Evolutionary conservation across 2,797 vertebrate species (phyloP).

Genomic region (Podargus strigoides): DNA sequence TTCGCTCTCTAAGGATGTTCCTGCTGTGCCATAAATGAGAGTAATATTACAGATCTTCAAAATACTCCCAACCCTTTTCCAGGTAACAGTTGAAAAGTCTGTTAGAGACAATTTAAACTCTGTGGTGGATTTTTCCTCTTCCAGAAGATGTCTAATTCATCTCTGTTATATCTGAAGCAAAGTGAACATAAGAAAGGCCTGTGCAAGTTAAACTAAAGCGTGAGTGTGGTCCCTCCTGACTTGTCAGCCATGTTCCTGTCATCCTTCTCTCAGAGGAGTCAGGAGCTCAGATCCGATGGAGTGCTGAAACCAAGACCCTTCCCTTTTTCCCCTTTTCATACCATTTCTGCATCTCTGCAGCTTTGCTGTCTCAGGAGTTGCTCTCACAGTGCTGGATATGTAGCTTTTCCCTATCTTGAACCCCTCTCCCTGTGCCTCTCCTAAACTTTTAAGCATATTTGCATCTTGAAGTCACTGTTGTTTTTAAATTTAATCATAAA

Average conservation of each 20-base stretch:
- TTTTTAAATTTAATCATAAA: slow-evolving; percentile 39
- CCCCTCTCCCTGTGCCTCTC: not conserved
- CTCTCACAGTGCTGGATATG: not conserved
- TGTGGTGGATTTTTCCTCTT: not conserved
- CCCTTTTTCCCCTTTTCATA: not conserved
- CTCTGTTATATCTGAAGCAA: not conserved
- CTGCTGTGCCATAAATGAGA: not conserved
- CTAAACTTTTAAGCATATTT: not conserved
- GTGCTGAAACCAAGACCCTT: not conserved
- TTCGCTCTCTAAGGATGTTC: not conserved
- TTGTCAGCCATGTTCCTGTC: fast-evolving
- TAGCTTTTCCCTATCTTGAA: not conserved
- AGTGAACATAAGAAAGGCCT: not conserved
- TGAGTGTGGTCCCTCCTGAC: fast-evolving
- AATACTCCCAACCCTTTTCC: not conserved
- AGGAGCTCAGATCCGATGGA: not conserved
- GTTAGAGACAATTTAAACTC: not conserved
- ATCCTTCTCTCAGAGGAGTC: not conserved
- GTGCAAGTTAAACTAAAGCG: not conserved
- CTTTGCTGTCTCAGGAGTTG: not conserved
- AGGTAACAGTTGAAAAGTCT: not conserved
- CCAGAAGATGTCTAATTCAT: not conserved
- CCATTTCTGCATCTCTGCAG: not conserved
- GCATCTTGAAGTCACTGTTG: not conserved
- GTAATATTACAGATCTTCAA: not conserved